Percentiles rank a stretch among this genome's conserved stretches.
phyloP scores from a whole-genome alignment of 1,140 invertebrate genomes.

The Drosophila subpulchrella region DNA sequence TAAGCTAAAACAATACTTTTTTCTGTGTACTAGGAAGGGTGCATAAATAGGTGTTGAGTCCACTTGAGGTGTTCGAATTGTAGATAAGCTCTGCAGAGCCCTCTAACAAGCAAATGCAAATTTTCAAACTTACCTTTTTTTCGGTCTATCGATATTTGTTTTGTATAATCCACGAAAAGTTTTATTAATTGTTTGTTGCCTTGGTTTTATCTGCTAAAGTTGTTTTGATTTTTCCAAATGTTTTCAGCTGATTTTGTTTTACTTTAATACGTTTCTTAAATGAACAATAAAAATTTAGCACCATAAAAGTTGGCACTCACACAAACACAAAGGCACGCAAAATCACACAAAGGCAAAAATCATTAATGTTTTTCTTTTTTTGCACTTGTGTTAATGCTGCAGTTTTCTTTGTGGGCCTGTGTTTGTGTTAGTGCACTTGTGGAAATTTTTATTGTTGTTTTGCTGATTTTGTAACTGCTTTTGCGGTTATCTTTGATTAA shows the following conservation, averaged over 20 bases:
- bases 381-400: slow-evolving; percentile 34
- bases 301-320: slow-evolving; percentile 20
- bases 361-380: slow-evolving; percentile 42
- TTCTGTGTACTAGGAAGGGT: slow-evolving; percentile 36
- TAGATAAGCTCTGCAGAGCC: slow-evolving; percentile 3
- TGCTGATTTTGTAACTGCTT: slow-evolving; percentile 48
- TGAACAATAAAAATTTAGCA: slow-evolving; percentile 39
- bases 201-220: slow-evolving; percentile 8
- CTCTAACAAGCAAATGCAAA: slow-evolving; percentile 19
- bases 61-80: slow-evolving; percentile 31
- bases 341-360: slow-evolving; percentile 40
- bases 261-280: slow-evolving; percentile 30
- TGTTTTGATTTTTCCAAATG: slow-evolving; percentile 2
- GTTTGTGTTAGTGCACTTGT: slow-evolving; percentile 40
- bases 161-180: slow-evolving; percentile 47
- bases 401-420: slow-evolving; percentile 29
- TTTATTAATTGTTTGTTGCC: slow-evolving; percentile 4
- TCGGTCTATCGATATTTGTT: slow-evolving; percentile 5
- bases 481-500: slow-evolving; percentile 40
- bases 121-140: slow-evolving; percentile 44
- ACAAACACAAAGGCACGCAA: slow-evolving; percentile 31
- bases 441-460: slow-evolving; percentile 50
- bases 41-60: slow-evolving; percentile 7
- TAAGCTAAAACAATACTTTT: not conserved
- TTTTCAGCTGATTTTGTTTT: slow-evolving; percentile 14